Percentiles rank a stretch among this genome's conserved stretches.
These are phyloP conservation scores for honey bee (Apis mellifera) DNA, from an alignment of 1,140 invertebrate species.

Conservation along the genomic window DNA sequence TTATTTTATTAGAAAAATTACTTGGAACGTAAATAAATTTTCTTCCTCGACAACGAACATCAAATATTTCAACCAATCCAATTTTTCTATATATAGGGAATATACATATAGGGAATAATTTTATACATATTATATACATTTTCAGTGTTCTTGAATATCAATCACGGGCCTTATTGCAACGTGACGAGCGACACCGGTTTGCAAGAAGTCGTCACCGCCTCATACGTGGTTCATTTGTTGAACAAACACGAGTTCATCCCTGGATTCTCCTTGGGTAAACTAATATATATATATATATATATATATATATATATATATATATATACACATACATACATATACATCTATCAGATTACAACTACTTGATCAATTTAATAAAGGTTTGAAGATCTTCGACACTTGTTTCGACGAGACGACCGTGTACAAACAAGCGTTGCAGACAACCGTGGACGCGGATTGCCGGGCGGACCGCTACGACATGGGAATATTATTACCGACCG, in stretches of 20 bases:
- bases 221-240: slow-evolving; percentile 74
- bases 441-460: slow-evolving; percentile 71
- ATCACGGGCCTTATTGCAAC: slow-evolving; percentile 79
- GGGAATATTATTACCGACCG: slow-evolving; percentile 69
- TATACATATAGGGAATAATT: too few species aligned
- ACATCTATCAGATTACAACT: too few species aligned
- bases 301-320: too few species aligned
- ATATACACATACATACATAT: too few species aligned
- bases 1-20: too few species aligned
- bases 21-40: too few species aligned
- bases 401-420: slow-evolving; percentile 73
- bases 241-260: slow-evolving; percentile 78
- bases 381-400: slow-evolving; percentile 74
- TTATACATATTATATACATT: too few species aligned
- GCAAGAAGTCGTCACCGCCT: slow-evolving; percentile 75
- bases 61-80: too few species aligned
- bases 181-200: slow-evolving; percentile 72
- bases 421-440: slow-evolving; percentile 72
- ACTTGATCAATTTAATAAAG: too few species aligned
- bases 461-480: slow-evolving; percentile 68
- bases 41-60: too few species aligned
- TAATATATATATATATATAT: too few species aligned
- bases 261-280: slow-evolving; percentile 75
- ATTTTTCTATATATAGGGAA: background rate
- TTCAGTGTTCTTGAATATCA: slow-evolving; percentile 77